These are phyloP conservation scores for Epinephelus moara DNA, from an alignment of 2,113 vertebrate species.

Conservation along the genomic window DNA sequence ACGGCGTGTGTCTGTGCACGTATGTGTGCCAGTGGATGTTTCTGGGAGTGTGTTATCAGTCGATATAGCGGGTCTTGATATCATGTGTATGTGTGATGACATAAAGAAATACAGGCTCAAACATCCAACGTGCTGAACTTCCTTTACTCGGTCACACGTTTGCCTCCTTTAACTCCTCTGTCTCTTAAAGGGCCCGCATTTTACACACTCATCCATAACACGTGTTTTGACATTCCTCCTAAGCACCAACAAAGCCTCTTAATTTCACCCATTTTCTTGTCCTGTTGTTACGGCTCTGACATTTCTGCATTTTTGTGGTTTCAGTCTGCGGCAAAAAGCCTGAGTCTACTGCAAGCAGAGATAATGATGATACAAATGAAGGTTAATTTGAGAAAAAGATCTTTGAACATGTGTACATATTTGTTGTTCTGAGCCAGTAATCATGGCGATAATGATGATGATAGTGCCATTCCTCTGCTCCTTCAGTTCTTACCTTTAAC, in stretches of 20 bases:
- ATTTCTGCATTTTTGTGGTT: conserved; percentile 65
- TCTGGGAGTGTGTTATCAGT: background rate
- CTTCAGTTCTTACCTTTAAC: conserved; percentile 7
- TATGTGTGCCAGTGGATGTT: conserved; percentile 16
- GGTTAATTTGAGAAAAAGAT: conserved; percentile 47
- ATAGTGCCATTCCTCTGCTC: background rate
- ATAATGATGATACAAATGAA: conserved; percentile 9
- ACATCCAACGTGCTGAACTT: background rate
- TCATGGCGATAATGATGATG: conserved; percentile 10
- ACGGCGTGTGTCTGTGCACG: conserved; percentile 8
- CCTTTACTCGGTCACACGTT: background rate
- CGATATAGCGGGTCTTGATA: background rate
- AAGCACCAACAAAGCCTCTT: conserved; percentile 76
- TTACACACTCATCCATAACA: conserved; percentile 70
- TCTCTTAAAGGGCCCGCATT: conserved; percentile 39
- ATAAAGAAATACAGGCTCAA: background rate
- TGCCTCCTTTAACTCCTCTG: background rate
- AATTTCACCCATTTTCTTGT: conserved; percentile 75
- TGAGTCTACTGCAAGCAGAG: conserved; percentile 26
- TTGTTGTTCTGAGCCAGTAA: conserved; percentile 4
- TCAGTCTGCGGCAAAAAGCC: conserved; percentile 53
- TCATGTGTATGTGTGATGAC: background rate
- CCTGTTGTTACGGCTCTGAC: conserved; percentile 62
- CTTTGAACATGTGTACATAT: conserved; percentile 4
- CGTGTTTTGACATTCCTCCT: conserved; percentile 79